Conservation (phyloP, 2,797 vertebrate genomes). For the Gambelia wislizenii region DNA sequence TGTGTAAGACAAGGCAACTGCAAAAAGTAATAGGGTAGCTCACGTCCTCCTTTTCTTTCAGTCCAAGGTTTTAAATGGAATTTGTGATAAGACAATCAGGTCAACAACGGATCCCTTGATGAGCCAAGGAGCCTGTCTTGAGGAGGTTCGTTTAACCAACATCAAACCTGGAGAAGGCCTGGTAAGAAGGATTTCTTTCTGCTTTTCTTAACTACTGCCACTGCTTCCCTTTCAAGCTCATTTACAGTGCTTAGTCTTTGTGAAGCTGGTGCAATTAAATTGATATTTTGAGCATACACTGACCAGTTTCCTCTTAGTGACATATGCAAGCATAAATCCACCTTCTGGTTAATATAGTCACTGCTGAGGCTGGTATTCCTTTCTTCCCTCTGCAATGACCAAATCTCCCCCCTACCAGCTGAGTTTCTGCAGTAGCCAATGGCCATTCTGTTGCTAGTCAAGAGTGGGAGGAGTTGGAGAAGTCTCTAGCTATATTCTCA, state of each 20-base stretch:
- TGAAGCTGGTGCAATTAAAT: neutral
- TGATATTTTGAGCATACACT: neutral
- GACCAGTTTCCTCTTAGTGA: too few species aligned
- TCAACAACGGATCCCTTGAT: constrained; percentile 85
- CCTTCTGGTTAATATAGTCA: too few species aligned
- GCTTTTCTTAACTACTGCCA: neutral
- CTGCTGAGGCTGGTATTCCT: too few species aligned
- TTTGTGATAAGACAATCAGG: constrained; percentile 90
- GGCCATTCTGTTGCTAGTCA: too few species aligned
- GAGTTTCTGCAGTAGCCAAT: too few species aligned
- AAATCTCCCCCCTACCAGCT: too few species aligned
- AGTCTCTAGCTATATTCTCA: too few species aligned
- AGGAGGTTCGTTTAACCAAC: constrained; percentile 89
- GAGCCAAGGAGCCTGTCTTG: constrained; percentile 86
- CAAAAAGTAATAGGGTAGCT: neutral
- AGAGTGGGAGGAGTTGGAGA: too few species aligned
- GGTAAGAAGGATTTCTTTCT: constrained; percentile 80
- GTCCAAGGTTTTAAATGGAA: constrained; percentile 88
- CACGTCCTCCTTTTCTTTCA: constrained; percentile 68
- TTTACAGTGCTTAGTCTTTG: neutral
- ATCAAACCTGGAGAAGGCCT: constrained; percentile 90
- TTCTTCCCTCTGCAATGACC: too few species aligned
- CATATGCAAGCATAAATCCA: too few species aligned
- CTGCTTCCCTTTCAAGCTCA: neutral
- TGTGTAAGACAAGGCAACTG: neutral